phyloP scores from a whole-genome alignment of 2,113 vertebrate species.

The Anarhynchus alexandrinus region DNA sequence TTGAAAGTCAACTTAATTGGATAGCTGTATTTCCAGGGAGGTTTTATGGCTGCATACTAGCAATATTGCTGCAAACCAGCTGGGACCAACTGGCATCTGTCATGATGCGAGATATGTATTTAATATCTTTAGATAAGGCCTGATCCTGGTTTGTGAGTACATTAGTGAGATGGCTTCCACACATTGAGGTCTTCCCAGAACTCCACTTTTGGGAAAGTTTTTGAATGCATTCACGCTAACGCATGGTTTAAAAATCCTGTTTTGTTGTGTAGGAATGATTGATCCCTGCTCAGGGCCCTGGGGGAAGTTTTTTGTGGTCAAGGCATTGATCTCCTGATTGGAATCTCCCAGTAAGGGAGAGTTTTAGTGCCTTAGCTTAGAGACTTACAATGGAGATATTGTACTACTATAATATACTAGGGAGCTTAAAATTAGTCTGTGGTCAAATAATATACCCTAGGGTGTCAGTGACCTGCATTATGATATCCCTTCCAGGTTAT shows the following conservation, averaged over 20 bases:
- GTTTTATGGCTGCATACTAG: conserved; percentile 14
- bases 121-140: not conserved
- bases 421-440: conserved; percentile 35
- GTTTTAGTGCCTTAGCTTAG: not conserved
- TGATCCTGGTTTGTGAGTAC: not conserved
- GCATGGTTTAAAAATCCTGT: not conserved
- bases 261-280: not conserved
- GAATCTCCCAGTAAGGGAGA: not conserved
- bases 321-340: not conserved
- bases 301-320: not conserved
- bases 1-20: not conserved
- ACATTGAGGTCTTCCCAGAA: not conserved
- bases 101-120: not conserved
- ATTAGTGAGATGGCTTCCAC: not conserved
- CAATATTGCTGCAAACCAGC: not conserved
- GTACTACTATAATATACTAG: not conserved
- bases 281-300: not conserved
- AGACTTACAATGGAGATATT: not conserved
- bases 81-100: not conserved
- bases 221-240: not conserved
- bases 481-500: conserved; percentile 30
- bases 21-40: conserved; percentile 8
- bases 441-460: conserved; percentile 14
- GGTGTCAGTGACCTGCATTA: conserved; percentile 37
- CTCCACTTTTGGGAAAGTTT: not conserved